Conservation (phyloP, 2,797 vertebrate species). For the Gorsachius magnificus region DNA sequence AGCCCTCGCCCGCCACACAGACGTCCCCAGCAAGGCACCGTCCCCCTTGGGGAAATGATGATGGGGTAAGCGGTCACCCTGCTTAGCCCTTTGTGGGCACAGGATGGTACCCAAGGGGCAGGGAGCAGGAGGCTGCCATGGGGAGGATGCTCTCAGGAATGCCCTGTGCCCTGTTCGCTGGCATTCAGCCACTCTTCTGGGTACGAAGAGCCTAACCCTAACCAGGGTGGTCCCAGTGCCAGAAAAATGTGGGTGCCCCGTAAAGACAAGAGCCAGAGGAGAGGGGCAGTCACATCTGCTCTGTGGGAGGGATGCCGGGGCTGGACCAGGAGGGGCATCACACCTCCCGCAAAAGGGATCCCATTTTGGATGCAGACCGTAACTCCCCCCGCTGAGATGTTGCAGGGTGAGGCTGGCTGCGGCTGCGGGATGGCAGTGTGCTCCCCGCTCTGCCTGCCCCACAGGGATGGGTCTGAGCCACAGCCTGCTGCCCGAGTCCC, state of each 20-base stretch:
- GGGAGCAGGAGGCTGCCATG: fast-evolving
- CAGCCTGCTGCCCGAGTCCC: no score
- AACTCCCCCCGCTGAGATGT: background rate
- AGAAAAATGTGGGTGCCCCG: fast-evolving
- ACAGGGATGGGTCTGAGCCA: background rate
- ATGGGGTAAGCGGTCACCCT: background rate
- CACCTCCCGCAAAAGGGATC: background rate
- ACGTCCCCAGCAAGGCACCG: background rate
- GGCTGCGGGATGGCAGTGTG: background rate
- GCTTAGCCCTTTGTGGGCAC: background rate
- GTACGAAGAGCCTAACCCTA: background rate
- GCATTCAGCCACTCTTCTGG: background rate
- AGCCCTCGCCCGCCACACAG: background rate
- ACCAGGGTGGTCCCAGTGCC: background rate
- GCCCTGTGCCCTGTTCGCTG: fast-evolving
- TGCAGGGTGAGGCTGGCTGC: fast-evolving
- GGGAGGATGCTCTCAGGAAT: background rate
- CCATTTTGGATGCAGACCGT: fast-evolving
- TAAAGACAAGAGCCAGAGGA: background rate
- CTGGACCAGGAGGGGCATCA: fast-evolving
- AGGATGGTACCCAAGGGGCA: background rate
- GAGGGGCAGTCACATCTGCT: fast-evolving
- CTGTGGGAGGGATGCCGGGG: background rate
- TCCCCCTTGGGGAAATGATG: fast-evolving
- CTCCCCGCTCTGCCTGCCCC: background rate